phyloP scores from a whole-genome alignment of 2,888 invertebrate species.

The Drosophila mercatorum region DNA sequence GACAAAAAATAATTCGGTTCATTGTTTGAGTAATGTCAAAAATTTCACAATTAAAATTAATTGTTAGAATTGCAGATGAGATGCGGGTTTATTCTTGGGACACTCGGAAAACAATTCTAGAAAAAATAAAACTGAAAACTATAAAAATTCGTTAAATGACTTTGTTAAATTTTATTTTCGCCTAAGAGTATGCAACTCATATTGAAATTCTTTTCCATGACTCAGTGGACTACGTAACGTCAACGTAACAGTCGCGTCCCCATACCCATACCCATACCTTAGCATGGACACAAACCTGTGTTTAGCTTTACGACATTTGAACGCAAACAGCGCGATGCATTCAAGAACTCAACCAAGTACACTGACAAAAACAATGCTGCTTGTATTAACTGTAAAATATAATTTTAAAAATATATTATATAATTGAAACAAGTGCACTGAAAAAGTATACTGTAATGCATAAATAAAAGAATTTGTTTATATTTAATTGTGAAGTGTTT shows the following conservation, averaged over 20 bases:
- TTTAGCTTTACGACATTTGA: background rate
- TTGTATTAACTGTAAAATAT: too few species aligned
- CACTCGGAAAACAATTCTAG: too few species aligned
- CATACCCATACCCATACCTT: slow-evolving; percentile 20
- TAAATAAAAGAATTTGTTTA: background rate
- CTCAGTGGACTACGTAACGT: slow-evolving; percentile 15
- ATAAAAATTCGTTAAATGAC: too few species aligned
- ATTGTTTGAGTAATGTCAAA: slow-evolving; percentile 2
- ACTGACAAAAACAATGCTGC: slow-evolving; percentile 5
- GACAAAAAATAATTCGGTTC: background rate
- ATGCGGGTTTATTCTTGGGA: background rate
- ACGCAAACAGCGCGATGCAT: background rate
- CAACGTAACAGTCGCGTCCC: slow-evolving; percentile 19
- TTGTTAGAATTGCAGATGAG: background rate
- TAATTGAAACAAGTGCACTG: too few species aligned
- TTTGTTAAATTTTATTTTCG: background rate
- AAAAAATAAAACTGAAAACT: too few species aligned
- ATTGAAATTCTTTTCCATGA: slow-evolving; percentile 20
- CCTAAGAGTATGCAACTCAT: slow-evolving; percentile 28
- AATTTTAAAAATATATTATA: background rate
- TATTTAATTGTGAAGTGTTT: background rate
- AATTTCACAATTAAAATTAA: slow-evolving; percentile 14
- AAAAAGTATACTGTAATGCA: background rate
- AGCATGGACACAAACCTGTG: slow-evolving; percentile 43
- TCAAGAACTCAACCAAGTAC: background rate